Conservation (phyloP, 1,140 invertebrate species). For the Bombus difficillimus region DNA sequence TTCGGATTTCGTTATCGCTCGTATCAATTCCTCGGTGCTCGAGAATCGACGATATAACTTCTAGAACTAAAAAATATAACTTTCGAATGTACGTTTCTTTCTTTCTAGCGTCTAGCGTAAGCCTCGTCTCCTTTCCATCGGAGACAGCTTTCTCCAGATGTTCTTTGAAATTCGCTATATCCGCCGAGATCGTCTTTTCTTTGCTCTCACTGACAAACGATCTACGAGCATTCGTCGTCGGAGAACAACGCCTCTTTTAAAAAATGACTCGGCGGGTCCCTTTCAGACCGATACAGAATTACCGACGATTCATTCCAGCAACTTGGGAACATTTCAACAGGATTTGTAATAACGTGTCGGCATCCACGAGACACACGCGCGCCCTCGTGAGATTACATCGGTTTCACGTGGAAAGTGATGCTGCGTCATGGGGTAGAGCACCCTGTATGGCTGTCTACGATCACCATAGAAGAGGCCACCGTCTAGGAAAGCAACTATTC, state of each 20-base stretch:
- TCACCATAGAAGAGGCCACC: constrained; percentile 36
- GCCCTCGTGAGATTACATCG: constrained; percentile 63
- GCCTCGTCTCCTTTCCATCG: not conserved
- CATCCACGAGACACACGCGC: constrained; percentile 68
- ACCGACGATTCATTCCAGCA: constrained; percentile 12
- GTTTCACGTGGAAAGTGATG: constrained; percentile 63
- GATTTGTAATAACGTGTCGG: constrained; percentile 68
- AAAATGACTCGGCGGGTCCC: constrained; percentile 12
- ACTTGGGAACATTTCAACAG: constrained; percentile 29
- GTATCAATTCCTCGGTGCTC: not conserved
- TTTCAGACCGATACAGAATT: not conserved
- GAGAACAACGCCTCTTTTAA: not conserved
- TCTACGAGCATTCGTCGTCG: not conserved
- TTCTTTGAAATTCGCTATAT: not conserved
- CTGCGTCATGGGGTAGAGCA: constrained; percentile 55
- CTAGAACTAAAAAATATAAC: not conserved
- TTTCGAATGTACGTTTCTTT: not conserved
- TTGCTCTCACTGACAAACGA: not conserved
- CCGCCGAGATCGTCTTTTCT: not conserved
- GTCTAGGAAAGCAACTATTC: constrained; percentile 44
- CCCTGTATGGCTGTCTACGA: constrained; percentile 33
- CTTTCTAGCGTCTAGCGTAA: not conserved
- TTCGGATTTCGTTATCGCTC: not conserved
- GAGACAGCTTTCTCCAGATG: not conserved
- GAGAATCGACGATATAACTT: too few species aligned